Evolutionary conservation across 2,113 vertebrate species (phyloP), one percentile per base, ranked within the genome.

Genomic region (Pelecanus crispus): DNA sequence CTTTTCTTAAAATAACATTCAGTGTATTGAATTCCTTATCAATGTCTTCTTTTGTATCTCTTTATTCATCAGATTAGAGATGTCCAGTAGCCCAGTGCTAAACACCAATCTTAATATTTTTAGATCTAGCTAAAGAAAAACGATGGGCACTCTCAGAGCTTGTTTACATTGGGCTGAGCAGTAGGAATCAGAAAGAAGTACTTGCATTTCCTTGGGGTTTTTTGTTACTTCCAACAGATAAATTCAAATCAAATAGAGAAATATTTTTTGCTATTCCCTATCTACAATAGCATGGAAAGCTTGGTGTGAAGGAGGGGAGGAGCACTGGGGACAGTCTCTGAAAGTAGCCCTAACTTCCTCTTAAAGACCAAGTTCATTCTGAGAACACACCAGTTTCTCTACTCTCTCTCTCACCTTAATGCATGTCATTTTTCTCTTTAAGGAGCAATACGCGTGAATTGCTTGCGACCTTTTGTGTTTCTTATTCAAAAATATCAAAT

Each of bases 111-210:
- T 86, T 72, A 13, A 36, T 91, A 66, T 80, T 94, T 96, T 84
- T 80, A 89, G 86, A 61, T 85, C 77, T 70, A 47, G 72, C 84
- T 91, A 78, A 75, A 79, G 92, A 86, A 75, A 89, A 96, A 71
- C 75, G 42, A 89, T 92, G 86, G 91, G 56, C 38, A 2, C 56
- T 81, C 81, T 78, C 84, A 79, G 44, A 89, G 50, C 70, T 91
- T 50, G 81, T 85, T 92, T 83, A 87, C 45, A 16, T 82, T 65
- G 84, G n/a, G 67, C 36, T 83, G 88, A 88, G 83, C 68, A 45
- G n/a, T 5, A 40, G 73, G 52, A 86, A 86, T 34, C 56, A 92
- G 61, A 84, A 71, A 56, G 42, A 86, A 71, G 38, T 26, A n/a
- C 38, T 92, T 44, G 49, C 36, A 15, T 81, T 84, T 88, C 63